These are phyloP conservation scores for Steromphala cineraria DNA, from an alignment of 2,888 invertebrate genomes.

Conservation along the genomic window DNA sequence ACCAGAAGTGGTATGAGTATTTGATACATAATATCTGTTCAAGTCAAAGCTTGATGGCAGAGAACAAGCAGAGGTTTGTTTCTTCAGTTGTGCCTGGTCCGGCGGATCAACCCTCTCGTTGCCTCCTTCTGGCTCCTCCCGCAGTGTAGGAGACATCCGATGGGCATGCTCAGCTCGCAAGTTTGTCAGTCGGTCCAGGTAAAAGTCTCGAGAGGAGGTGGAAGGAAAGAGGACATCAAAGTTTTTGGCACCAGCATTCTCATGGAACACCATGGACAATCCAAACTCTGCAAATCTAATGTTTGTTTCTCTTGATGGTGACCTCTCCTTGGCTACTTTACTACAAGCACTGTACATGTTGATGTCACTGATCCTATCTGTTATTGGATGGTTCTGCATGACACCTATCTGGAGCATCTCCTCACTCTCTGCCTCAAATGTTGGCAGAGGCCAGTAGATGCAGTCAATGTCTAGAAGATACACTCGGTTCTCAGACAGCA, in stretches of 20 bases:
- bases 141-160: constrained; percentile 57
- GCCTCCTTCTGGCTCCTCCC: constrained; percentile 68
- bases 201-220: constrained; percentile 55
- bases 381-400: constrained; percentile 64
- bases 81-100: neutral
- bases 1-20: neutral
- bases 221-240: constrained; percentile 57
- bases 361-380: constrained; percentile 63
- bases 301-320: neutral
- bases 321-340: neutral
- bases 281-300: constrained; percentile 48
- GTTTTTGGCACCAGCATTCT: constrained; percentile 16
- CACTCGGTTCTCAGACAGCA: constrained; percentile 65
- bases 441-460: constrained; percentile 65
- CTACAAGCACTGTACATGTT: constrained; percentile 46
- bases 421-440: constrained; percentile 61
- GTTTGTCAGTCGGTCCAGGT: constrained; percentile 61
- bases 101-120: constrained; percentile 46
- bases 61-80: constrained; percentile 22
- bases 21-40: constrained; percentile 33
- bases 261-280: constrained; percentile 57
- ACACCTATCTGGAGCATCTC: constrained; percentile 55
- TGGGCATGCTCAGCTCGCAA: constrained; percentile 64
- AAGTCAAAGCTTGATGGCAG: constrained; percentile 45
- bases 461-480: constrained; percentile 64